These are phyloP conservation scores for Drosophila merina DNA, from an alignment of 2,888 invertebrate genomes.

Conservation along the genomic window DNA sequence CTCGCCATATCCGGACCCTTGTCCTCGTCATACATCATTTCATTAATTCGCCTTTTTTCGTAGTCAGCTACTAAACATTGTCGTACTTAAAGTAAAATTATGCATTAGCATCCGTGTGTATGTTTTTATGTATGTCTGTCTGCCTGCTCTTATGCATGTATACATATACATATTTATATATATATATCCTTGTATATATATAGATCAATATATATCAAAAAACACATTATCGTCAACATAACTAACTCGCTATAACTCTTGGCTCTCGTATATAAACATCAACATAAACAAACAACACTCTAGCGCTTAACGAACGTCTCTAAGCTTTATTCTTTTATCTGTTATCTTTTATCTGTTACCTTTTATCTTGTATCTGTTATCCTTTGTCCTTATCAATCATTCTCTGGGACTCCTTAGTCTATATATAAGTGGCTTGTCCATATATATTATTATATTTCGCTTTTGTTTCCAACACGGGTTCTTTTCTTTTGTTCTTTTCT, in stretches of 20 bases:
- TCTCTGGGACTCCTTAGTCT: slow-evolving; percentile 24
- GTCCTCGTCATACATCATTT: slow-evolving; percentile 20
- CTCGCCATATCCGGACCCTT: slow-evolving; percentile 12
- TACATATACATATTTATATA: slow-evolving; percentile 23
- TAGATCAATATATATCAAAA: slow-evolving; percentile 47
- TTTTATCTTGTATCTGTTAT: not conserved
- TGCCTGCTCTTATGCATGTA: slow-evolving; percentile 25
- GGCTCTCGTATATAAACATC: slow-evolving; percentile 69
- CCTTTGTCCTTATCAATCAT: not conserved
- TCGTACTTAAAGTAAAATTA: slow-evolving; percentile 47
- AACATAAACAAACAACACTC: slow-evolving; percentile 75
- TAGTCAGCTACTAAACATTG: slow-evolving; percentile 50
- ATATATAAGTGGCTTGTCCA: slow-evolving; percentile 39
- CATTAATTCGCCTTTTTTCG: slow-evolving; percentile 1
- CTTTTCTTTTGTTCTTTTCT: slow-evolving; percentile 58
- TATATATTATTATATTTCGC: slow-evolving; percentile 27
- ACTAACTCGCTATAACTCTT: slow-evolving; percentile 75
- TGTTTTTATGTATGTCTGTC: slow-evolving; percentile 13
- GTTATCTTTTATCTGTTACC: not conserved
- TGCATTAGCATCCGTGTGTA: slow-evolving; percentile 22
- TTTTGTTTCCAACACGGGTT: slow-evolving; percentile 11
- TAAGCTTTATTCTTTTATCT: slow-evolving; percentile 8
- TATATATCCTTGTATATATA: slow-evolving; percentile 41
- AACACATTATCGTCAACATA: slow-evolving; percentile 73
- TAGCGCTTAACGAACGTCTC: slow-evolving; percentile 69